Evolutionary conservation across 1,140 invertebrate genomes (phyloP), one percentile per base, ranked within the genome.

Genomic region (Pseudomyrmex dendroicus): DNA sequence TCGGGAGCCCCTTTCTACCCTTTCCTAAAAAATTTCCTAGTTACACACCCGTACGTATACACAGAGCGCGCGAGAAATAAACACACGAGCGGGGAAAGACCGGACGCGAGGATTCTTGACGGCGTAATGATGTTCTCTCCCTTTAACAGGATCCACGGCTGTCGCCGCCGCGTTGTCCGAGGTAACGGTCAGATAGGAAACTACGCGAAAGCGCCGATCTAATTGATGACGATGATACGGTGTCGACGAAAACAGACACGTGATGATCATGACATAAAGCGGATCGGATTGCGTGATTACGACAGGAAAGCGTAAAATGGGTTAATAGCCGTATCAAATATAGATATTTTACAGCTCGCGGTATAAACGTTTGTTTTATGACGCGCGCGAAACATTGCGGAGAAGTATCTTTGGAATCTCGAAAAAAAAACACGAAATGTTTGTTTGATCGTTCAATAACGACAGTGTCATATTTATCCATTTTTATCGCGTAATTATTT

Each of bases 121-220:
- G 67, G 73, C 52, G 67, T 89, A 88, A 88, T 62, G 78, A 82
- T 62, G 84, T 85, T 78, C 70, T 50, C 70, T 50, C 83, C 62
- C 80, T 84, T 84, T 80, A 88, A 88, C 84, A 85, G 66, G 56
- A 80, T 87, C 63, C 63, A 35, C 35, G 59, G 13, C 25, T 61
- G 66, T 72, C 66, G 56, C 76, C 54, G 66, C 44, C 7, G 25
- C 54, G 56, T 35, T 35, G 35, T 72, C 46, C 44, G 44, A 56
- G 46, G 44, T 80, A 72, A 80, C 44, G 66, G 44, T 35, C 76
- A 12, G 72, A 72, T 66, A 25, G 66, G 15, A 72, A 72, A 61
- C n/a, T 44, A 35, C n/a, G 54, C 50, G 52, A 68, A 57, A 68
- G 17, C 63, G 54, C 44, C 35, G 54, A 59, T 72, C 54, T 80